Evolutionary conservation across 2,113 vertebrate species (phyloP), one percentile per base, ranked within the genome.

Genomic region (Menura novaehollandiae): DNA sequence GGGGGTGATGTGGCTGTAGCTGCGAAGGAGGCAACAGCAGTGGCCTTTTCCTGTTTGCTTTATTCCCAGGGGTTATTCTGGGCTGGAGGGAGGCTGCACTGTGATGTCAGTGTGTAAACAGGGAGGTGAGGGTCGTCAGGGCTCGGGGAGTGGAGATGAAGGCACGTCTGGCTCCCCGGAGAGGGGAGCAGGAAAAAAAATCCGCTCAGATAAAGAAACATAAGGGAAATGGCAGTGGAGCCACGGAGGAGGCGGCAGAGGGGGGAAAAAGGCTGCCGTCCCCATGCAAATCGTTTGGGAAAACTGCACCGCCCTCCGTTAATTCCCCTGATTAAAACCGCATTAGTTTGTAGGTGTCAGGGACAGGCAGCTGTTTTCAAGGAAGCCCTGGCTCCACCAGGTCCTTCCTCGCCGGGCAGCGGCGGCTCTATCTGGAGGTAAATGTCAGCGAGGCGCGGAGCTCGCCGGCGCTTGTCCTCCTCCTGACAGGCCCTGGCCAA

Each of bases 401-500:
- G 98, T 96, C 98, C 97, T 97, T 98, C 96, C 97, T 91, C 94
- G 86, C 92, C 85, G 87, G 93, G 97, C 98, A 95, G 97, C 27
- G 91, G 93, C 97, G 79, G 97, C 97, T 96, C 96, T 97, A 95
- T 97, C 97, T 92, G 95, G 89, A 97, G 95, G 97, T 94, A 92
- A 95, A 97, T 96, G 98, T 98, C 98, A 95, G 98, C 96, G 95
- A 97, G 98, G 98, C 98, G 92, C 97, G 63, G 96, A 97, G 98
- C 97, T 97, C 96, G 98, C 98, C 98, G 98, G 97, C 98, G 98
- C 98, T 98, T 98, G 99, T 98, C 99, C 99, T 99, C 98, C 98
- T 97, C 93, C 98, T 99, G 99, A 99, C 99, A 99, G 99, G 99
- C 98, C 99, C 99, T 99, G 99, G 99, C 99, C 99, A 99, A 98